Base-by-base conservation (phyloP, 2,113 vertebrate species). In the Indicator maculatus region DNA sequence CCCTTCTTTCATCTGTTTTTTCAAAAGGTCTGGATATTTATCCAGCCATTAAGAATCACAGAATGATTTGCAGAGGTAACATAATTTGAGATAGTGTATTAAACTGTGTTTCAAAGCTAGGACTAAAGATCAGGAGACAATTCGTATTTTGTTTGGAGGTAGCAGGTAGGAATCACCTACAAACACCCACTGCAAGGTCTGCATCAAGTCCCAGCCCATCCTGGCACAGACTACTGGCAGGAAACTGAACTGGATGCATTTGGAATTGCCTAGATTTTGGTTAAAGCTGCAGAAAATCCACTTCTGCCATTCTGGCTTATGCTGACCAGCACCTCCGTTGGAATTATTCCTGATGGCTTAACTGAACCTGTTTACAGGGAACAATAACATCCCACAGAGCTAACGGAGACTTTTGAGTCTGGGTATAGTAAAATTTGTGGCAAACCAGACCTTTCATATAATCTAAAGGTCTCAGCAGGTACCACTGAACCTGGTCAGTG, bases 401-500 rank as follows among this genome's bases (percentile, higher is more conserved):
- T 74, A 83, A 66, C 59, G 9, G 45, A 76, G 27, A 72, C 47
- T 18, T 55, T 50, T 67, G 28, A 56, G 41, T 47, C 47, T 36
- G 30, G 33, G 55, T 21, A 39, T 30, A 60, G 52, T 7, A 78
- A 79, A 87, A 74, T 58, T 3, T 26, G 18, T n/a, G n/a, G 71
- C 15, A 17, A 79, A 24, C 12, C 31, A 52, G 60, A 20, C 33
- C 31, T 33, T 79, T 56, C 19, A 16, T 9, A 27, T 0, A 3
- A 87, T 36, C 39, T 59, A 11, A 73, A 44, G 36, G 23, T 16
- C 56, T 75, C 0, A 0, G 66, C 31, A 12, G 0, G 0, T 7
- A n/a, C 60, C 8, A 26, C 77, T 85, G 85, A 26, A 26, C 72
- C 63, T 66, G 23, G 23, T 52, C 50, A 24, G 50, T 52, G 50